These are phyloP conservation scores for Peromyscus polionotus DNA, from an alignment of 2,113 vertebrate genomes.

Conservation along the genomic window DNA sequence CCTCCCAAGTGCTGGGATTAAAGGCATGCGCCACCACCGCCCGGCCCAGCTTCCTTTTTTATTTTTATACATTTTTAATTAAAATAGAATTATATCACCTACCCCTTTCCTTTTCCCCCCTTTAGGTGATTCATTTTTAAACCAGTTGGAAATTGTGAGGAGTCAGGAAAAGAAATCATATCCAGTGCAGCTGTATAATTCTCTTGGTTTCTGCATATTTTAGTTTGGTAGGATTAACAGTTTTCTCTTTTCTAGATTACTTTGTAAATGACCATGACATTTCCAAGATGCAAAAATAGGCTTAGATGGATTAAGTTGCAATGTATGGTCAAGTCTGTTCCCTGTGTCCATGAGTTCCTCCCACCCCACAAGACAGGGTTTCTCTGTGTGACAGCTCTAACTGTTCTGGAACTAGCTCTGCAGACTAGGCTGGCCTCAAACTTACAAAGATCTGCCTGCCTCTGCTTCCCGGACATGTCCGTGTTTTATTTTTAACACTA, in stretches of 20 bases:
- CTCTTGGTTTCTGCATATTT: neutral
- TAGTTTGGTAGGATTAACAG: slow-evolving; percentile 9
- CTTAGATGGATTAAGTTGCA: neutral
- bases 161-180: neutral
- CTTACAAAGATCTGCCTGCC: too few species aligned
- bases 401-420: too few species aligned
- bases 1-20: neutral
- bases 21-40: neutral
- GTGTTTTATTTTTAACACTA: neutral
- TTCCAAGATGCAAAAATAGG: neutral
- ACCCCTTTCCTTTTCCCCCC: neutral
- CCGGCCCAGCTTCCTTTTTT: neutral
- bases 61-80: neutral
- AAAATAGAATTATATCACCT: neutral
- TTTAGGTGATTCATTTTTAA: neutral
- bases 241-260: slow-evolving; percentile 3
- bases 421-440: too few species aligned
- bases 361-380: neutral
- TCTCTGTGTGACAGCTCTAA: neutral
- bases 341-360: neutral
- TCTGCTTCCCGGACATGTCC: too few species aligned
- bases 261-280: neutral
- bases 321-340: neutral
- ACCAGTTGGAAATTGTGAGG: neutral
- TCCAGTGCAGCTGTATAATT: neutral